Evolutionary conservation across 2,113 vertebrate genomes (phyloP).

Genomic region (Candoia aspera): DNA sequence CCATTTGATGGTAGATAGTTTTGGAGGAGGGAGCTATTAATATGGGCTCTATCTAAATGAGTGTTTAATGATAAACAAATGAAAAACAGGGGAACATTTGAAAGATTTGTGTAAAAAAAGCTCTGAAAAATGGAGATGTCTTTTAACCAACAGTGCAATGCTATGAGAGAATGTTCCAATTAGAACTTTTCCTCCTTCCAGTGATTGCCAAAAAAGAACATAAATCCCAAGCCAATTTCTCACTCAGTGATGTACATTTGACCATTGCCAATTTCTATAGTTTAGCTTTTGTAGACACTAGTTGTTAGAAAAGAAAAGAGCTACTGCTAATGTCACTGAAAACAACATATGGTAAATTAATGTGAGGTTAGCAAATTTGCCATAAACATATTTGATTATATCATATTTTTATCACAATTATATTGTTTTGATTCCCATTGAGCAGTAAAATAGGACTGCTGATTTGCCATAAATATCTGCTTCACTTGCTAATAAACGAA

Average conservation of each 20-base stretch:
- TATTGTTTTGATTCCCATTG: constrained; percentile 1
- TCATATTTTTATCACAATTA: constrained; percentile 14
- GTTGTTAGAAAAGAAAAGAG: constrained; percentile 19
- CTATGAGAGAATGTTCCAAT: not conserved
- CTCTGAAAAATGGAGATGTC: not conserved
- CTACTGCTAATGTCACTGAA: not conserved
- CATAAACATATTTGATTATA: not conserved
- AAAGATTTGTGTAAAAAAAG: not conserved
- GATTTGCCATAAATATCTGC: constrained; percentile 41
- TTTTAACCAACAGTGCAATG: not conserved
- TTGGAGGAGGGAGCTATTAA: not conserved
- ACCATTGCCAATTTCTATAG: constrained; percentile 12
- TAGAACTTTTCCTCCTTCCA: not conserved
- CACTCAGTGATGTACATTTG: not conserved
- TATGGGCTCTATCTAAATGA: not conserved
- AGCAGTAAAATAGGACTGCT: constrained; percentile 32
- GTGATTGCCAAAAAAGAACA: not conserved
- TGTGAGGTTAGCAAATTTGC: constrained; percentile 3
- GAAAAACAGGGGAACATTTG: not conserved
- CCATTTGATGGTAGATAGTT: not conserved
- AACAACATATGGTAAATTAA: constrained; percentile 13
- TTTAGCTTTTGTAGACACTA: constrained; percentile 11
- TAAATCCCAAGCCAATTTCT: not conserved
- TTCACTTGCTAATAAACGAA: constrained; percentile 23
- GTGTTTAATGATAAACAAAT: not conserved